These are phyloP conservation scores for Zosterops borbonicus DNA, from an alignment of 2,113 vertebrate genomes.

Conservation along the genomic window DNA sequence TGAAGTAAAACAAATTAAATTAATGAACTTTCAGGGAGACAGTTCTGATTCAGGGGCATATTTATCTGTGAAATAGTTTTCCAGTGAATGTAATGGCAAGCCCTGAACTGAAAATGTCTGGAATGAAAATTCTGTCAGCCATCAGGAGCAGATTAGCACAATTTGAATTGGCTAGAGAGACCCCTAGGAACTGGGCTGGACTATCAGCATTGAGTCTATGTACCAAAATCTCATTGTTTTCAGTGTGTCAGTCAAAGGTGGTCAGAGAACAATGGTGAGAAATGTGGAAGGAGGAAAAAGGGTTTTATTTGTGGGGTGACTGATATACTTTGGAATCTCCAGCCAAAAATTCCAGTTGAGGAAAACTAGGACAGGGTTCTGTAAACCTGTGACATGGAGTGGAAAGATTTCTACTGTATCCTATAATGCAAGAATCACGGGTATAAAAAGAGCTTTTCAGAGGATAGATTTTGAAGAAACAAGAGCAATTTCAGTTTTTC, in stretches of 20 bases:
- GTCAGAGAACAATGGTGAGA: background rate
- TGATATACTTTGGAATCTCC: background rate
- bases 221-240: background rate
- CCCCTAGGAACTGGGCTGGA: background rate
- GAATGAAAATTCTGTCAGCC: background rate
- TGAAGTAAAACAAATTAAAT: background rate
- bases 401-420: background rate
- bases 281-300: background rate
- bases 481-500: rapidly evolving
- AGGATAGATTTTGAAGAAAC: background rate
- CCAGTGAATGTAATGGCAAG: background rate
- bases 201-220: background rate
- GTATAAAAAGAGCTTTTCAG: background rate
- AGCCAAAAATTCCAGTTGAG: background rate
- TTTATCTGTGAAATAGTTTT: background rate
- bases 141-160: background rate
- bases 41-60: background rate
- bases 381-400: background rate
- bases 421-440: background rate
- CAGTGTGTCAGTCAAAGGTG: background rate
- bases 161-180: background rate
- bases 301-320: rapidly evolving
- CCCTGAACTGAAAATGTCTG: background rate
- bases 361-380: background rate
- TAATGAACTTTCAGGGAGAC: background rate